These are phyloP conservation scores for Pyrochroa serraticornis DNA, from an alignment of 2,888 invertebrate species.

Conservation along the genomic window DNA sequence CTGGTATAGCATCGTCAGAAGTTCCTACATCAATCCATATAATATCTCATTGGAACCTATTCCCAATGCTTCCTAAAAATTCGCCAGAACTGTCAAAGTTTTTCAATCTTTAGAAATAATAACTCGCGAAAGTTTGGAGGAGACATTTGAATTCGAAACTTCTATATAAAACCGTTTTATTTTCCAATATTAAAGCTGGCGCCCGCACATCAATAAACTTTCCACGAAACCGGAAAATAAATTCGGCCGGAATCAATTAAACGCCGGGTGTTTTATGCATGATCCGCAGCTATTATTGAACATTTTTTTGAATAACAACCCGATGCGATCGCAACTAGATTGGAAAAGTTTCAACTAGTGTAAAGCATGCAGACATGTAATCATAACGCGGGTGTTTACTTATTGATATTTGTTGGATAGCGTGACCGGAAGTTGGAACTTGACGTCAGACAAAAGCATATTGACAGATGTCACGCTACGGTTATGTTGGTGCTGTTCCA, in stretches of 20 bases:
- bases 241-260: neutral
- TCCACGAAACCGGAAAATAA: too few species aligned
- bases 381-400: conserved; percentile 32
- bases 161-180: conserved; percentile 38
- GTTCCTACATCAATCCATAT: conserved; percentile 2
- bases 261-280: neutral
- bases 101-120: conserved; percentile 48
- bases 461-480: conserved; percentile 40
- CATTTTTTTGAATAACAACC: conserved; percentile 42
- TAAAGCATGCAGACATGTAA: conserved; percentile 32
- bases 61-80: conserved; percentile 37
- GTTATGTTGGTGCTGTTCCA: conserved; percentile 14
- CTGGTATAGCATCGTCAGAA: too few species aligned
- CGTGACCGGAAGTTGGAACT: conserved; percentile 39
- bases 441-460: conserved; percentile 38
- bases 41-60: conserved; percentile 37
- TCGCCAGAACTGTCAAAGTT: conserved; percentile 44
- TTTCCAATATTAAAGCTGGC: conserved; percentile 37
- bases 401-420: conserved; percentile 30
- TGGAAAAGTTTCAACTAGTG: conserved; percentile 52
- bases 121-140: conserved; percentile 36
- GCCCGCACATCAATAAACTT: conserved; percentile 1
- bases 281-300: neutral
- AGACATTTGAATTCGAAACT: conserved; percentile 40
- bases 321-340: conserved; percentile 55